A percentile compares a stretch with the other conserved stretches of the same genome.
Evolutionary conservation across 2,888 invertebrate species (phyloP).

Genomic region (Agrochola circellaris): DNA sequence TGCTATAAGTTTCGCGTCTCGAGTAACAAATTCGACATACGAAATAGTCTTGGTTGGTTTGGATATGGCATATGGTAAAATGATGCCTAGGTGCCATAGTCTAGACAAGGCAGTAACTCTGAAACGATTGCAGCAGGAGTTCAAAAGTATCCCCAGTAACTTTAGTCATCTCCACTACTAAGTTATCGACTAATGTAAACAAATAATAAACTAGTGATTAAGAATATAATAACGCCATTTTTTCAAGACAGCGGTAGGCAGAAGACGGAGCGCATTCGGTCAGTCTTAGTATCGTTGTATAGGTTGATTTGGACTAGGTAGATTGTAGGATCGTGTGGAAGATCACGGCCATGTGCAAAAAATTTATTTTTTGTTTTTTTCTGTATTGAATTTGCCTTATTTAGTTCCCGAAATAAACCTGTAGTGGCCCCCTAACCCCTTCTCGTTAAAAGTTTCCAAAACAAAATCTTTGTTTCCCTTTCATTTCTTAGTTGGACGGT

Average conservation of each 20-base stretch:
- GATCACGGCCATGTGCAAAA: conserved; percentile 60
- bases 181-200: conserved; percentile 55
- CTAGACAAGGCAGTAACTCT: too few relatives aligned
- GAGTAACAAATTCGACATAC: too few relatives aligned
- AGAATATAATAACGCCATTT: conserved; percentile 71
- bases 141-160: background rate
- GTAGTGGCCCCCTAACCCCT: too few relatives aligned
- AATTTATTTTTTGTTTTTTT: conserved; percentile 8
- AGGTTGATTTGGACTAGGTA: conserved; percentile 71
- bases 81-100: too few relatives aligned
- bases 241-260: conserved; percentile 80
- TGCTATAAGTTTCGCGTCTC: too few relatives aligned
- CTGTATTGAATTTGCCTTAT: background rate
- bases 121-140: background rate
- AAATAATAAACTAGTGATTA: conserved; percentile 29
- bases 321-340: conserved; percentile 60
- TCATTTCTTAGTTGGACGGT: background rate
- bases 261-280: conserved; percentile 70
- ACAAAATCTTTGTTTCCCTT: background rate
- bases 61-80: too few relatives aligned
- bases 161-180: background rate
- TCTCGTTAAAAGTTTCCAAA: background rate
- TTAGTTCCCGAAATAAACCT: background rate
- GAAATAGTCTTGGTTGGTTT: too few relatives aligned
- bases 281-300: conserved; percentile 65